These are phyloP conservation scores for Charanyca ferruginea DNA, from an alignment of 2,888 invertebrate genomes.

Conservation along the genomic window DNA sequence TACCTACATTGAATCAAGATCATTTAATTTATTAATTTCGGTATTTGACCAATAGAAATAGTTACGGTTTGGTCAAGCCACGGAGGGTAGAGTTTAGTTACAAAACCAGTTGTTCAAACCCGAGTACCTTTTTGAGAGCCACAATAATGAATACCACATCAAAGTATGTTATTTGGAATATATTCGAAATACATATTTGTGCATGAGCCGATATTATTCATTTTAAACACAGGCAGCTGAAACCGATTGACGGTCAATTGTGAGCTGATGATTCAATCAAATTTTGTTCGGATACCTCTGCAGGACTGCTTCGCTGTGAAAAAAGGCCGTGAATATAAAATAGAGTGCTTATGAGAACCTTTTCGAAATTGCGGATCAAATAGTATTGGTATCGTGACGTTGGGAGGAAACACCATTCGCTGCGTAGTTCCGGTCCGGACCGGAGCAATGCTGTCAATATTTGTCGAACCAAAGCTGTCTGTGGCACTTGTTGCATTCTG, in stretches of 20 bases:
- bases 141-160: constrained; percentile 44
- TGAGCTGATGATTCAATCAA: constrained; percentile 43
- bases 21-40: constrained; percentile 44
- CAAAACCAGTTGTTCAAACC: constrained; percentile 26
- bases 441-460: constrained; percentile 64
- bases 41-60: constrained; percentile 19
- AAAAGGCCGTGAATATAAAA: constrained; percentile 46
- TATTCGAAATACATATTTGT: constrained; percentile 32
- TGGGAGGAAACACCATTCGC: constrained; percentile 63
- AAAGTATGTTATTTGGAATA: constrained; percentile 17
- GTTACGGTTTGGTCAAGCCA: constrained; percentile 8
- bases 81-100: constrained; percentile 1
- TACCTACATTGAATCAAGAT: constrained; percentile 13
- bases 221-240: constrained; percentile 22
- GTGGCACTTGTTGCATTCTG: constrained; percentile 65
- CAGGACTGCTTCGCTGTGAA: constrained; percentile 36
- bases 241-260: constrained; percentile 28
- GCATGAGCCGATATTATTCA: constrained; percentile 35
- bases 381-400: constrained; percentile 44
- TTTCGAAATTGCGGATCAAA: constrained; percentile 58
- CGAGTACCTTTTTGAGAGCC: constrained; percentile 15
- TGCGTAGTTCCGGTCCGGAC: constrained; percentile 67
- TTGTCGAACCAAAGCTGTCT: constrained; percentile 50
- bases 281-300: constrained; percentile 34
- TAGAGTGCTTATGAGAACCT: constrained; percentile 36